A percentile compares a stretch with the other conserved stretches of the same genome.
phyloP scores from a whole-genome alignment of 2,797 vertebrate genomes.

The Carapus acus region DNA sequence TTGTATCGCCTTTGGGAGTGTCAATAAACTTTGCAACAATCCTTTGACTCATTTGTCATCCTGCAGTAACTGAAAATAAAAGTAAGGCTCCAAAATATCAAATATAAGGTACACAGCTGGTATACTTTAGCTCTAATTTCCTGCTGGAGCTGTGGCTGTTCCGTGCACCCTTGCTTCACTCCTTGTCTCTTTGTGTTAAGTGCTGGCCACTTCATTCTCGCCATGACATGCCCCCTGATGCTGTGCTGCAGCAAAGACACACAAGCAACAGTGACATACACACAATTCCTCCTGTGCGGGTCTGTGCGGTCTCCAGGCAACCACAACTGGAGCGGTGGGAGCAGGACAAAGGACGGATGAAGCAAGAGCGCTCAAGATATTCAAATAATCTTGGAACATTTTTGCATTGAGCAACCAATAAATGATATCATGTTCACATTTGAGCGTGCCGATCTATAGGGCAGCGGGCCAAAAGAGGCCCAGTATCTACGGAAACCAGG shows the following conservation, averaged over 20 bases:
- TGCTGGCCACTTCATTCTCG: conserved; percentile 1
- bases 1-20: neutral
- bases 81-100: neutral
- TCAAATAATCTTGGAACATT: conserved; percentile 19
- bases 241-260: conserved; percentile 18
- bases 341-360: conserved; percentile 17
- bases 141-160: too few relatives aligned
- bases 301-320: conserved; percentile 44
- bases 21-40: neutral
- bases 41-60: neutral
- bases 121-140: too few relatives aligned
- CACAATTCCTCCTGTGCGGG: conserved; percentile 11
- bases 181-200: too few relatives aligned
- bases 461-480: conserved; percentile 4
- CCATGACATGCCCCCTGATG: conserved; percentile 8
- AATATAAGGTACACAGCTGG: neutral
- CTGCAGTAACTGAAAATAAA: neutral
- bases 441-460: conserved; percentile 10
- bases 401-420: conserved; percentile 38
- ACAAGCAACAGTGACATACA: conserved; percentile 8
- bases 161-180: too few relatives aligned
- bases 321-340: conserved; percentile 29
- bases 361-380: conserved; percentile 25
- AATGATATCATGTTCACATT: conserved; percentile 32
- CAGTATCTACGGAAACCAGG: too few relatives aligned